These are phyloP conservation scores for Argyresthia goedartella DNA, from an alignment of 2,888 invertebrate species.

Conservation along the genomic window DNA sequence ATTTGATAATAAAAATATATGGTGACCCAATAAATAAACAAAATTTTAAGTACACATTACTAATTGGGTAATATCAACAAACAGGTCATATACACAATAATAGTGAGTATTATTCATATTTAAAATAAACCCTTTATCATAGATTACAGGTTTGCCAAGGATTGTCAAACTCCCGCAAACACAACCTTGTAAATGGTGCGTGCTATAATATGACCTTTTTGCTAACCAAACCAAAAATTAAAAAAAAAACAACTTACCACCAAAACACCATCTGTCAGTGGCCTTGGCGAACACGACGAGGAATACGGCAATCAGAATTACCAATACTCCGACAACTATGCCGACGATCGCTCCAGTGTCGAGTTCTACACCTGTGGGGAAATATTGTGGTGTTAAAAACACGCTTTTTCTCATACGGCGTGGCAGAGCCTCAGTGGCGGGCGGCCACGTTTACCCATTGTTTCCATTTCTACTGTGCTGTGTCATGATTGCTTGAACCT, in stretches of 20 bases:
- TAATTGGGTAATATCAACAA: no score
- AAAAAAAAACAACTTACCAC: constrained; percentile 73
- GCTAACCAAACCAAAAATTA: not conserved
- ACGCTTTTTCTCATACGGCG: no score
- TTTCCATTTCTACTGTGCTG: no score
- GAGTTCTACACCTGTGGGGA: constrained; percentile 73
- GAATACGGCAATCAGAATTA: constrained; percentile 74
- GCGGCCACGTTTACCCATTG: no score
- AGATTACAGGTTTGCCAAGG: no score
- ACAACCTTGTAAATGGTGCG: not conserved
- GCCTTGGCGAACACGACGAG: constrained; percentile 82
- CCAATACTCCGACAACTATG: constrained; percentile 78
- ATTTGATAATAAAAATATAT: not conserved
- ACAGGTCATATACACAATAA: no score
- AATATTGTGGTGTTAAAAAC: no score
- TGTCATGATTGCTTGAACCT: no score
- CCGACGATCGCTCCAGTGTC: constrained; percentile 84
- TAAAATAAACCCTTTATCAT: no score
- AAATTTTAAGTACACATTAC: not conserved
- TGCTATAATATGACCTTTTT: not conserved
- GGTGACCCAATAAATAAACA: not conserved
- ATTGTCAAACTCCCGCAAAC: no score
- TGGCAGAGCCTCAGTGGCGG: no score
- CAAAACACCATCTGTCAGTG: constrained; percentile 89
- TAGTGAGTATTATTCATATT: no score